A percentile compares a stretch with the other conserved stretches of the same genome.
phyloP scores from a whole-genome alignment of 2,888 invertebrate genomes.

The Thymelicus sylvestris region DNA sequence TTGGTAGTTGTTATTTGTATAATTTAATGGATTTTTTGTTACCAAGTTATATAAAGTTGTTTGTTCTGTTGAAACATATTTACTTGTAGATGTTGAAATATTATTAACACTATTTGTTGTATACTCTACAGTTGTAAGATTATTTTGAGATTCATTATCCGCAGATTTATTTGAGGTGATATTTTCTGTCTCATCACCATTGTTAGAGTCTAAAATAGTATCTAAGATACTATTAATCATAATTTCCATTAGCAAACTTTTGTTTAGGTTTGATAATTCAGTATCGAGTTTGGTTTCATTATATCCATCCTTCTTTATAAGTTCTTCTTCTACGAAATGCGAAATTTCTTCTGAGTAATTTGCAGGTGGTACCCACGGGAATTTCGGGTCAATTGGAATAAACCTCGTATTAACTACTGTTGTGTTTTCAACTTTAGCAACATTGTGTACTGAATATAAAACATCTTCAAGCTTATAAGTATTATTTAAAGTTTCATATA shows the following conservation, averaged over 20 bases:
- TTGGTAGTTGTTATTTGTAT: background rate
- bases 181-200: conserved; percentile 1
- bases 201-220: background rate
- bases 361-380: conserved; percentile 57
- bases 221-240: conserved; percentile 38
- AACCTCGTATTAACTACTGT: conserved; percentile 35
- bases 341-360: conserved; percentile 60
- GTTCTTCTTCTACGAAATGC: conserved; percentile 57
- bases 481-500: conserved; percentile 37
- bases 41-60: background rate
- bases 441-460: conserved; percentile 30
- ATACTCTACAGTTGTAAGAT: conserved; percentile 4
- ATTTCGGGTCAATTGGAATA: conserved; percentile 52
- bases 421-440: conserved; percentile 40
- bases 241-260: conserved; percentile 36
- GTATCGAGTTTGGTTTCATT: conserved; percentile 33
- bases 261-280: conserved; percentile 30
- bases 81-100: conserved; percentile 5
- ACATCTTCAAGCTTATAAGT: conserved; percentile 29
- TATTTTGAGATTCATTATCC: conserved; percentile 8
- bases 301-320: conserved; percentile 46
- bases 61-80: conserved; percentile 5
- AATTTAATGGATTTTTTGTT: conserved; percentile 19
- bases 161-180: background rate
- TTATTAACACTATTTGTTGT: background rate